A percentile compares a stretch with the other conserved stretches of the same genome.
Evolutionary conservation across 2,888 invertebrate species (phyloP).

Genomic region (Microctonus brassicae): DNA sequence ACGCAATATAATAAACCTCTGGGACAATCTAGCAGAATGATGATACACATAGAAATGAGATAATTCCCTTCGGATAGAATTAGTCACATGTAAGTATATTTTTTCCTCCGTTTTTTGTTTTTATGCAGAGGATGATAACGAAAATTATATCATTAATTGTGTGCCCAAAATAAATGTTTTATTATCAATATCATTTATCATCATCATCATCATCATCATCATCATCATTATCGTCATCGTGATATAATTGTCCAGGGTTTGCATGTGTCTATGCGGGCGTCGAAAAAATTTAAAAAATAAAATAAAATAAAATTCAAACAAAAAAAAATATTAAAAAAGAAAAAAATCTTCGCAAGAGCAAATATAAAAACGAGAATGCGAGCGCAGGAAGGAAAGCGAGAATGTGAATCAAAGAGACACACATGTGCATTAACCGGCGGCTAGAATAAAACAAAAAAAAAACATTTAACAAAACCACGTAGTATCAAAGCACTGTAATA

Average conservation of each 20-base stretch:
- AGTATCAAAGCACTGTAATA: slow-evolving; percentile 31
- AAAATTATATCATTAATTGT: slow-evolving; percentile 12
- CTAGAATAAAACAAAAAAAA: slow-evolving; percentile 2
- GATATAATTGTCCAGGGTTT: slow-evolving; percentile 6
- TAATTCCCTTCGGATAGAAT: neutral
- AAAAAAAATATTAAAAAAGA: slow-evolving; percentile 1
- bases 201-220: no score
- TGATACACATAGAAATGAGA: neutral
- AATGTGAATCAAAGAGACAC: slow-evolving; percentile 20
- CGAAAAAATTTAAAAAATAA: slow-evolving; percentile 29
- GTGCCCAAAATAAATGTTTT: neutral
- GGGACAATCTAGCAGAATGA: slow-evolving; percentile 13
- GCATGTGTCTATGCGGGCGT: slow-evolving; percentile 20
- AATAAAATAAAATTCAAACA: slow-evolving; percentile 7
- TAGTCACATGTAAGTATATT: neutral
- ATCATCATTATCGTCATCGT: no score
- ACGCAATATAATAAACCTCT: neutral
- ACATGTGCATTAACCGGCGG: slow-evolving; percentile 21
- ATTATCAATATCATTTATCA: neutral
- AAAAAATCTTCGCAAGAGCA: slow-evolving; percentile 3
- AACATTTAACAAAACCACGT: slow-evolving; percentile 21
- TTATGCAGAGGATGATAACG: slow-evolving; percentile 29
- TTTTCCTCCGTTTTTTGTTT: neutral
- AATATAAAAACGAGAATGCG: slow-evolving; percentile 17
- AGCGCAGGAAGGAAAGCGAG: neutral